phyloP scores from a whole-genome alignment of 2,888 invertebrate genomes.

The Branchinecta sandiegonensis region DNA sequence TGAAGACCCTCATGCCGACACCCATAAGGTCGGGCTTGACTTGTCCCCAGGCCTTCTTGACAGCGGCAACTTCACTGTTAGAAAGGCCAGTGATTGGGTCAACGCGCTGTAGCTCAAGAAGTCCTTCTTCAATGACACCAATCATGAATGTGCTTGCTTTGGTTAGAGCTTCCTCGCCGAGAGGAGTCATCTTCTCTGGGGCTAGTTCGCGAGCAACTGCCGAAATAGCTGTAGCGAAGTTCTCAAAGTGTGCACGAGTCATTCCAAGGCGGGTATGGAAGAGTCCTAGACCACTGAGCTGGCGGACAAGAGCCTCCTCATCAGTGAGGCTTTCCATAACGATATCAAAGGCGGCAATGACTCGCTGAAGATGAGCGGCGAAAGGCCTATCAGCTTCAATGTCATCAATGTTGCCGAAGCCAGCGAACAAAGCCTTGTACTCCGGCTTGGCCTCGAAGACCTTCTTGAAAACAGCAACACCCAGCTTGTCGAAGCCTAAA shows the following conservation, averaged over 20 bases:
- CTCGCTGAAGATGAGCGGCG: background rate
- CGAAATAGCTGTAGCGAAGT: background rate
- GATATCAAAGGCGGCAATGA: background rate
- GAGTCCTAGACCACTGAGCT: background rate
- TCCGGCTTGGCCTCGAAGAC: background rate
- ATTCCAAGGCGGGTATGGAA: slow-evolving; percentile 9
- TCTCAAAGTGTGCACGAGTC: slow-evolving; percentile 4
- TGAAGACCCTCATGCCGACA: too few species aligned
- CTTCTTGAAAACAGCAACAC: background rate
- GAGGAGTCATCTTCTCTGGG: background rate
- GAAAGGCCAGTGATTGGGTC: background rate
- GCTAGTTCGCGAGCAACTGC: background rate
- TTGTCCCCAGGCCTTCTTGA: too few species aligned
- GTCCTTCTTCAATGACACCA: slow-evolving; percentile 13
- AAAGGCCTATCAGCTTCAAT: background rate
- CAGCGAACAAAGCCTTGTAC: background rate
- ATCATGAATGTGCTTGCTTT: background rate
- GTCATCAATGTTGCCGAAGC: background rate
- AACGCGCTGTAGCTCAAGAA: background rate
- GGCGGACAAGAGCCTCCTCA: background rate
- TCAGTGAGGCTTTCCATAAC: background rate
- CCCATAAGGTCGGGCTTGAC: too few species aligned
- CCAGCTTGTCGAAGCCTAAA: background rate
- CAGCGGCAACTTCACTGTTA: background rate
- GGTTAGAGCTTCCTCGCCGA: background rate